Evolutionary conservation across 2,797 vertebrate species (phyloP).

Genomic region (Dendrocincla tyrannina): DNA sequence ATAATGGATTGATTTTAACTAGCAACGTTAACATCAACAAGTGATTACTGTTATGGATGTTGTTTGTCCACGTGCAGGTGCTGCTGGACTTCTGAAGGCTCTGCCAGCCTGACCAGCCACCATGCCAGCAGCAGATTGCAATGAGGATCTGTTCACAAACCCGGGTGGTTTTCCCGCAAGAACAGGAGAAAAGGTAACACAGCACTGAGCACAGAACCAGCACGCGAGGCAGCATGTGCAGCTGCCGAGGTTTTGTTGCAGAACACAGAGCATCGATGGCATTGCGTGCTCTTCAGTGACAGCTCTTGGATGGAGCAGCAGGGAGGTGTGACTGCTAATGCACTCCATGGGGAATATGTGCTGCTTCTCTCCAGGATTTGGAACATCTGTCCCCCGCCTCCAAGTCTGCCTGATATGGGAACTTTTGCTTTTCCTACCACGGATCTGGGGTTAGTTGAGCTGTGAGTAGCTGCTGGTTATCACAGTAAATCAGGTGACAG

Average conservation of each 20-base stretch:
- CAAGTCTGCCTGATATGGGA: not conserved
- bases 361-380: not conserved
- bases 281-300: accelerated
- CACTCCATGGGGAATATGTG: not conserved
- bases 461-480: not conserved
- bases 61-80: not conserved
- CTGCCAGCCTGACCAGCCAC: not conserved
- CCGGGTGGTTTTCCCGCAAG: not conserved
- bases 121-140: not conserved
- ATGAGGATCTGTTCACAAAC: not conserved
- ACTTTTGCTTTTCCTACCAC: not conserved
- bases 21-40: not conserved
- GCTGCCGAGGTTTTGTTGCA: not conserved
- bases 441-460: not conserved
- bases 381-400: not conserved
- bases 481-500: accelerated
- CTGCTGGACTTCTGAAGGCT: not conserved
- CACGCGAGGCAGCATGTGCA: accelerated
- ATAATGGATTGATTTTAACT: not conserved
- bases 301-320: not conserved
- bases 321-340: not conserved
- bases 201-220: not conserved
- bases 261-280: accelerated
- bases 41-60: not conserved
- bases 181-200: not conserved